phyloP scores from a whole-genome alignment of 35 echinoderm and acorn worm genomes.

The Stichopus chloronotus region DNA sequence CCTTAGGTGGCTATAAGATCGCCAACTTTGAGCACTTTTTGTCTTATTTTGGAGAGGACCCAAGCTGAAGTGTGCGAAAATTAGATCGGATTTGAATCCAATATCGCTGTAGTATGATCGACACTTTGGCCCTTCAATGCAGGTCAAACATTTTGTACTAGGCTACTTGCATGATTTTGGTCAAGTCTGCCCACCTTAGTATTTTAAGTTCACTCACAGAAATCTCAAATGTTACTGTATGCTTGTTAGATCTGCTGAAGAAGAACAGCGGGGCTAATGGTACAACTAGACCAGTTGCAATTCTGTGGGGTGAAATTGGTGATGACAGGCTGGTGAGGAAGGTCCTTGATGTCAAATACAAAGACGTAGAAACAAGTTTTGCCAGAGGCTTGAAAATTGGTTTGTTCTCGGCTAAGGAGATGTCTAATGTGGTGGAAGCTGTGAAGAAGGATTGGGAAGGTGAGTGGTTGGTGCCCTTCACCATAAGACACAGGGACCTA shows the following conservation, averaged over 20 bases:
- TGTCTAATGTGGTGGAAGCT: constrained; percentile 3
- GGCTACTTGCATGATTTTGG: too few species aligned
- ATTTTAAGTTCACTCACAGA: too few species aligned
- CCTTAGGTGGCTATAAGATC: too few species aligned
- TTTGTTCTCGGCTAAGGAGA: not conserved
- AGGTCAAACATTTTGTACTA: too few species aligned
- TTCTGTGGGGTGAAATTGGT: not conserved
- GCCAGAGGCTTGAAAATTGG: not conserved
- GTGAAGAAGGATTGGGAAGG: constrained; percentile 3
- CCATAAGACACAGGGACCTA: not conserved
- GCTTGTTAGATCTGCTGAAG: not conserved
- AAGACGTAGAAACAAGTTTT: not conserved
- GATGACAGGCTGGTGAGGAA: not conserved
- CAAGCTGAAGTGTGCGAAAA: too few species aligned
- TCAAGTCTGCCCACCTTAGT: too few species aligned
- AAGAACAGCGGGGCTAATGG: not conserved
- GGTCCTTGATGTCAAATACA: not conserved
- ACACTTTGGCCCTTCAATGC: too few species aligned
- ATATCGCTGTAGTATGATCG: too few species aligned
- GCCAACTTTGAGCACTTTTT: too few species aligned
- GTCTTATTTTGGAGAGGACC: too few species aligned
- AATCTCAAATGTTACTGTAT: too few species aligned
- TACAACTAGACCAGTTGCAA: not conserved
- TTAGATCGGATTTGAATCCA: too few species aligned
- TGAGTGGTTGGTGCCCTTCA: not conserved